Base-by-base conservation (phyloP, 2,797 vertebrate species). In the Sparus aurata region DNA sequence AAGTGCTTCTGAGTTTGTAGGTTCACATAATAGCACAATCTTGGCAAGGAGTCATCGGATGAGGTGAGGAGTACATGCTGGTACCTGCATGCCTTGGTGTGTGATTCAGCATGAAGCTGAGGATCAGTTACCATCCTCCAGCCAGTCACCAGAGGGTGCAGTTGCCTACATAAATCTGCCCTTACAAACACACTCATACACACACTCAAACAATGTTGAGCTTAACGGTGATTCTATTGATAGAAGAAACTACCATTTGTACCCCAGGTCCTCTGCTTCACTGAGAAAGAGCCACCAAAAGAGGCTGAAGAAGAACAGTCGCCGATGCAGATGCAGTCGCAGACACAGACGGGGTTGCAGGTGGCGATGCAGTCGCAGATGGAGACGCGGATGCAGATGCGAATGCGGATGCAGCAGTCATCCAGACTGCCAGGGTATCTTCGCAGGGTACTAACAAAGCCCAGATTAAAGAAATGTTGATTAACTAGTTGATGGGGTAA, bases 241-340 rank as follows among this genome's bases (percentile, higher is more conserved):
- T 65, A 27, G 10, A 10, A 53, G 6, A 70, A 59, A 55, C 18
- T 60, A 9, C 20, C 5, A 16, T 63, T 67, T 79, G 6, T 41
- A 27, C 64, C 3, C 18, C 54, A 90, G 91, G 87, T 87, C 46
- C 87, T 92, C 13, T 1, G 74, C 67, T 86, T 90, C 75, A 73
- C 47, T 3, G 66, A 86, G 76, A 34, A 34, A 34, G 7, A 34
- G 34, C 34, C 34, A 34, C 34, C 34, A 34, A 34, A 34, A 34
- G 34, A 34, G 8, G 34, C 34, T 34, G 34, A 34, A 34, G 34
- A 34, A 34, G 34, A 34, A 9, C 13, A 6, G 81, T 95, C 94
- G 96, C 58, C 59, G 82, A 95, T 94, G 96, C 58, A 59, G 8
- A 18, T 6, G 1, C 64, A 57, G 55, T 49, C 47, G 0, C 73